Evolutionary conservation across 2,113 vertebrate genomes (phyloP).

Genomic region (Sapajus apella): DNA sequence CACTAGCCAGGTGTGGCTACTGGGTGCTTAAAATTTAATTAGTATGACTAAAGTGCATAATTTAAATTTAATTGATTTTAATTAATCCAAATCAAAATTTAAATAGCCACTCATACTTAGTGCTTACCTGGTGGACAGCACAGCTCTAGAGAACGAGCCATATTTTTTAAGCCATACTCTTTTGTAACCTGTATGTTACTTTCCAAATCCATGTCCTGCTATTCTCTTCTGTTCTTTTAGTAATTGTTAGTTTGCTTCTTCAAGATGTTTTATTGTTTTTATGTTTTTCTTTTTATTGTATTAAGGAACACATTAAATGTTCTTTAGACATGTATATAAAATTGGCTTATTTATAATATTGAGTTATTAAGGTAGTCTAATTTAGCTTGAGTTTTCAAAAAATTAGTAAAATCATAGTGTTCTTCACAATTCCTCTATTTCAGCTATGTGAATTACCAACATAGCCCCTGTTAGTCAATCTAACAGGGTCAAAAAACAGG

Average conservation of each 20-base stretch:
- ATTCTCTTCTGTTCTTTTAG: background rate
- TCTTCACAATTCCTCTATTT: background rate
- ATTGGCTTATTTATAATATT: background rate
- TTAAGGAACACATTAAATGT: background rate
- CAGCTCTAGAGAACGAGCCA: background rate
- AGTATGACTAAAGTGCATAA: background rate
- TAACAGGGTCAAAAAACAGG: background rate
- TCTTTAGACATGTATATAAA: background rate
- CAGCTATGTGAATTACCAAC: background rate
- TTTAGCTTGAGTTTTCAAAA: background rate
- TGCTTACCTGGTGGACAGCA: background rate
- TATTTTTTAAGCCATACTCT: background rate
- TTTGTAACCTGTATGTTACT: background rate
- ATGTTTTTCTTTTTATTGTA: background rate
- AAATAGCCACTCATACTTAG: background rate
- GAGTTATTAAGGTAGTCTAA: background rate
- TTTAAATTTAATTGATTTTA: slow-evolving; percentile 11
- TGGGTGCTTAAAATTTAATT: background rate
- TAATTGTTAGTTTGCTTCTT: background rate
- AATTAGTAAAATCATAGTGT: background rate
- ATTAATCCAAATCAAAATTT: slow-evolving; percentile 1
- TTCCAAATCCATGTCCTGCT: background rate
- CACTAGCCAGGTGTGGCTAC: background rate
- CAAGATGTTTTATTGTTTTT: background rate
- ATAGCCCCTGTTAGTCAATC: background rate